Evolutionary conservation across 2,113 vertebrate species (phyloP), one percentile per base, ranked within the genome.

Genomic region (Alectura lathami): DNA sequence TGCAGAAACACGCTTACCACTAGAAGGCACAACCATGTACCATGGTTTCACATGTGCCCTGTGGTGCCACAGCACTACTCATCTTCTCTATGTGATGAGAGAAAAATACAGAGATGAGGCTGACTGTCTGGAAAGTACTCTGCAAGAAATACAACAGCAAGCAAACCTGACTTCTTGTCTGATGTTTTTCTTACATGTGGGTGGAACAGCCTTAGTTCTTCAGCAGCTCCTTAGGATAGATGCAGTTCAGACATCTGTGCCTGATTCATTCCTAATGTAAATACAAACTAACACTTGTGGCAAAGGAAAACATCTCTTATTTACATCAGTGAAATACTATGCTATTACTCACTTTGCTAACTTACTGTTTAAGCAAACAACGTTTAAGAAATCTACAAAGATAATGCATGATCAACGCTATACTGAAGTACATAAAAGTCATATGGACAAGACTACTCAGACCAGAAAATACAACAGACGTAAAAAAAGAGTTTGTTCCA

Each of bases 341-440:
- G 32, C 53, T 54, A n/a, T 59, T 77, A 74, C 4, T 64, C 21
- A 13, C 32, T 78, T 83, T 54, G 36, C 50, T 79, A 59, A 26
- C 43, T 57, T 80, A 40, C 29, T 74, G 50, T 27, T 62, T 36
- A 53, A 48, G 29, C 9, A 40, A 88, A 69, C n/a, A 62, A 48
- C 1, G 7, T 34, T 81, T 42, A 70, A 50, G 69, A 67, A 24
- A 6, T 16, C 45, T 62, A n/a, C 24, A 53, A 47, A 53, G n/a
- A 36, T 3, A 80, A 74, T 3, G 22, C 42, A n/a, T 0, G 3
- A 40, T 47, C 16, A 26, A 32, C 22, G 20, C 15, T 21, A n/a
- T 1, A 42, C 9, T 36, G 13, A 11, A 48, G 57, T 1, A 60
- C 0, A 1, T 22, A 48, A 13, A 63, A 5, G 1, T 62, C 51